These are phyloP conservation scores for Scortum barcoo DNA, from an alignment of 2,113 vertebrate species.

Conservation along the genomic window DNA sequence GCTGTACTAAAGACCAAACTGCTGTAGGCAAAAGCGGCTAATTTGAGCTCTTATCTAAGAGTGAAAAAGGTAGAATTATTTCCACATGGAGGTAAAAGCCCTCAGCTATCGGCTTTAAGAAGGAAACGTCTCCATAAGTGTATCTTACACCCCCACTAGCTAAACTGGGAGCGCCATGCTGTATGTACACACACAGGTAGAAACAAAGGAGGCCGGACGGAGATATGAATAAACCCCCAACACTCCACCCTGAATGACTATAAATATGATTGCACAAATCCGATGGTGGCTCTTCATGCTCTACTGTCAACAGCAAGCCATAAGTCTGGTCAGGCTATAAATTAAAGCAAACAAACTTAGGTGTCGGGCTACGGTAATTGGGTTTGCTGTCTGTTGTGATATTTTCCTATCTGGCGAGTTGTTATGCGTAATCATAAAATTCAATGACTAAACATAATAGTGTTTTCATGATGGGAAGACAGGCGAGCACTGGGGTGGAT, in stretches of 20 bases:
- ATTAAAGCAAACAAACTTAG: constrained; percentile 75
- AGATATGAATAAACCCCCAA: constrained; percentile 56
- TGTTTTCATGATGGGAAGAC: constrained; percentile 72
- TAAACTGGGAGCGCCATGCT: constrained; percentile 9
- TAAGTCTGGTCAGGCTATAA: constrained; percentile 60
- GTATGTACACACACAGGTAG: constrained; percentile 1
- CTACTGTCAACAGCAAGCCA: constrained; percentile 53
- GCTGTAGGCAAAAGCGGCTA: constrained; percentile 39
- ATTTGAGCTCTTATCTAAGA: constrained; percentile 66
- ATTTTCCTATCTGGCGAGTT: constrained; percentile 68
- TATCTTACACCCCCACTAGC: background rate
- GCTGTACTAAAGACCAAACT: constrained; percentile 44
- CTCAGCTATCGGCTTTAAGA: constrained; percentile 19
- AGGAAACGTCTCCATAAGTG: constrained; percentile 29
- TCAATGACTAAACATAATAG: constrained; percentile 79
- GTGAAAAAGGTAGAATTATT: constrained; percentile 48
- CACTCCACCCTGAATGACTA: constrained; percentile 51
- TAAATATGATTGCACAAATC: constrained; percentile 71
- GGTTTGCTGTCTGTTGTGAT: constrained; percentile 72
- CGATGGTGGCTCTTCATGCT: constrained; percentile 58
- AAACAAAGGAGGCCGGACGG: constrained; percentile 34
- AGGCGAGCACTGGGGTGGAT: constrained; percentile 50
- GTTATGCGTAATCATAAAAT: constrained; percentile 81
- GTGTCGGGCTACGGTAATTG: constrained; percentile 68
- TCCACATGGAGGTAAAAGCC: constrained; percentile 42